Percentiles rank a stretch among this genome's conserved stretches.
These are phyloP conservation scores for Chaetogeoica ovagalla DNA, from an alignment of 2,888 invertebrate genomes.

Conservation along the genomic window DNA sequence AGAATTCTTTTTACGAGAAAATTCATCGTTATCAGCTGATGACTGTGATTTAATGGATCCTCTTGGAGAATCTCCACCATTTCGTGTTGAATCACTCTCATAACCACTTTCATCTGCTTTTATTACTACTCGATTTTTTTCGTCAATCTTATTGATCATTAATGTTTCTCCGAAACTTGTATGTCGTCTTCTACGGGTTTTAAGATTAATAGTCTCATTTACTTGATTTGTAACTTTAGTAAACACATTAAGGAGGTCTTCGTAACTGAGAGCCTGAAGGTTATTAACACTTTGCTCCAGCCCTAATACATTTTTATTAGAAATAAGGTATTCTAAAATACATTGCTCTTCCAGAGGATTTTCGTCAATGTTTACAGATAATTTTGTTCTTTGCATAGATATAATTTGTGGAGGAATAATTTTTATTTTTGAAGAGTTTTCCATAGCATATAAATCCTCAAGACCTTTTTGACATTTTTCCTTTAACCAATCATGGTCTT, in stretches of 20 bases:
- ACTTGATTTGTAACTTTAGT: constrained; percentile 51
- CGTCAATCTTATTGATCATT: constrained; percentile 17
- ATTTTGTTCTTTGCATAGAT: constrained; percentile 13
- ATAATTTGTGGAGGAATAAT: constrained; percentile 54
- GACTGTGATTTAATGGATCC: constrained; percentile 58
- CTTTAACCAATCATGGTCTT: constrained; percentile 57
- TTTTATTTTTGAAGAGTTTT: constrained; percentile 55
- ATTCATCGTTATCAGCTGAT: constrained; percentile 45
- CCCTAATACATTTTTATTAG: constrained; percentile 56
- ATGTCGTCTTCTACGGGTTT: constrained; percentile 43
- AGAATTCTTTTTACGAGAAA: constrained; percentile 45
- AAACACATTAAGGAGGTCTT: constrained; percentile 57
- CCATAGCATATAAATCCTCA: constrained; percentile 58
- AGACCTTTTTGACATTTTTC: constrained; percentile 58
- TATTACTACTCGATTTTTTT: constrained; percentile 54
- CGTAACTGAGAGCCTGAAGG: constrained; percentile 57
- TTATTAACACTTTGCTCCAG: constrained; percentile 44
- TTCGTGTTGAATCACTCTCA: constrained; percentile 65
- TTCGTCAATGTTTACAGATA: constrained; percentile 58
- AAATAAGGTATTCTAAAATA: constrained; percentile 58
- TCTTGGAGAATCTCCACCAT: constrained; percentile 63
- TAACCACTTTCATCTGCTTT: constrained; percentile 66
- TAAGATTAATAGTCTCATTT: constrained; percentile 39
- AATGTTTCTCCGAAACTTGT: constrained; percentile 41
- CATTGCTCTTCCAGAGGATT: constrained; percentile 60